Evolutionary conservation across 2,113 vertebrate genomes (phyloP), one percentile per base, ranked within the genome.

Genomic region (Daboia siamensis): DNA sequence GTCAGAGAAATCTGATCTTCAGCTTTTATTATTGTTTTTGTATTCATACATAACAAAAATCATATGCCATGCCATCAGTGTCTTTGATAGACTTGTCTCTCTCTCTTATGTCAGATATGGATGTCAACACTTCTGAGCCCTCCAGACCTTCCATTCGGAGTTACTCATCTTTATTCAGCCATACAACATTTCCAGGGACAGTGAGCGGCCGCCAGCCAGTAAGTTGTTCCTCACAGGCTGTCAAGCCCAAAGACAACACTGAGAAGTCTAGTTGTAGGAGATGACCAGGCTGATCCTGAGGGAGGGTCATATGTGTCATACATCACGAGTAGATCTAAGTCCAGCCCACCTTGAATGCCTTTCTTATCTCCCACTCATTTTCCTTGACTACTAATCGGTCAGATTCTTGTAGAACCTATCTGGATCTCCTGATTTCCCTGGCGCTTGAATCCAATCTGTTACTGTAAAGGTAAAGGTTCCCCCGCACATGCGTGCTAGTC

Each of bases 161-260:
- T 8, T 93, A 90, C 12, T 44, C 11, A 10, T 93, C 92, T 21
- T 93, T 57, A 1, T 10, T 61, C 21, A 29, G 46, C 80, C 52
- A 57, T 29, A 24, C 8, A 2, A 24, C 74, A 7, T 20, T 15
- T 46, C 86, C 64, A 61, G 92, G 74, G 46, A 2, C 46, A 23
- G 69, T 86, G 74, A 93, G 92, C 5, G 80, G 46, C 55, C 92
- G 92, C n/a, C 88, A 64, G 51, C 92, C 92, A 15, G 92, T 93
- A 90, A 86, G 92, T 86, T 85, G 55, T 39, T n/a, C 54, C n/a
- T 51, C 55, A 17, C 44, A 69, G n/a, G 29, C 29, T 69, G 64
- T 69, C 12, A 69, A 69, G 29, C 12, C 64, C 29, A 15, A 69
- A 69, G 64, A 69, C 64, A 69, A 69, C 64, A 15, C 29, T 5